Base-by-base conservation (phyloP, 1,140 invertebrate genomes). In the Platyscapa corneri region DNA sequence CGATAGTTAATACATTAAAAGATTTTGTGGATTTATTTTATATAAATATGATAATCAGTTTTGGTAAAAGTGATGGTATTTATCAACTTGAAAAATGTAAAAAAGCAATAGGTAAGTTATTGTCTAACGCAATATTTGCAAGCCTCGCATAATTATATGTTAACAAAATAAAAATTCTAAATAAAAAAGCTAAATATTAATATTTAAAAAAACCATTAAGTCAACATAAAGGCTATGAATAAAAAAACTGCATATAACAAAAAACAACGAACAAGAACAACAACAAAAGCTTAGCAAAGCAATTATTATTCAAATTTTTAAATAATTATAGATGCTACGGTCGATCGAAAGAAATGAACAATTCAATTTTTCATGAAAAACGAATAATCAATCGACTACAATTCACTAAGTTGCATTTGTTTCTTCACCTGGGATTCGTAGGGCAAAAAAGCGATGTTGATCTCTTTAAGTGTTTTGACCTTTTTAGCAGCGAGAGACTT, bases 381-480 rank as follows among this genome's bases (percentile, higher is more conserved):
- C 23, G 12, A 34, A 23, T 23, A 53, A 34, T 49, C 34, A 30
- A 65, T 79, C 42, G 10, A 79, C 56, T 65, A 65, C 1, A 46
- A 32, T 77, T n/a, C 64, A 53, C 53, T 34, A 16, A 0, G 12
- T 70, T 74, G 74, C 32, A 37, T 53, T 10, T 70, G 32, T 86
- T 83, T 18, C 81, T 81, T 94, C 94, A 98, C 98, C 97, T 99
- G 98, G 91, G 97, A 97, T 94, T 99, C 99, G 94, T 99, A 99
- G 88, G 99, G 99, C 90, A 99, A 96, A 95, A 99, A 99, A 91
- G 99, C 98, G 94, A 99, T 99, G 96, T 99, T 99, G 94, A 99
- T 99, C 94, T 99, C 99, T 95, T 99, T 99, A 91, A 99, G 95
- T 82, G 98, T 99, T 96, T 99, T 99, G 92, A 99, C 98, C 95